phyloP scores from a whole-genome alignment of 2,113 vertebrate genomes.

The Elanus axillaris region DNA sequence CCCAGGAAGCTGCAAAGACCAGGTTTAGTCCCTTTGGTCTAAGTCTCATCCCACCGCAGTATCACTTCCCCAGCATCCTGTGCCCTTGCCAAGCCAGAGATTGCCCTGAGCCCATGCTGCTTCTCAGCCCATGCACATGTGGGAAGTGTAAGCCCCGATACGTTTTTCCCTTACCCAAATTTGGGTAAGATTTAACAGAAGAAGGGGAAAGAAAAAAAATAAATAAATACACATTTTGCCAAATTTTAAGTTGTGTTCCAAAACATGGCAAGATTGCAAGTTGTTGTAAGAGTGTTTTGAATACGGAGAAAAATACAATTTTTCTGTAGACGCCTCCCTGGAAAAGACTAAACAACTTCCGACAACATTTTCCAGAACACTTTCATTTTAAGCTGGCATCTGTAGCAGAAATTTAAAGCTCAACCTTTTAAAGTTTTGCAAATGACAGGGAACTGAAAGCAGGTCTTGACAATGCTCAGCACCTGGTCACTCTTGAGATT shows the following conservation, averaged over 20 bases:
- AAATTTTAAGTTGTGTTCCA: neutral
- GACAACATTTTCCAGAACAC: neutral
- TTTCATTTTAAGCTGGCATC: neutral
- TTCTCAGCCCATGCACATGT: rapidly evolving
- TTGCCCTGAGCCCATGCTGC: neutral
- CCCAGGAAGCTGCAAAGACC: neutral
- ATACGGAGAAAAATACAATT: neutral
- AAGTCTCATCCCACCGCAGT: neutral
- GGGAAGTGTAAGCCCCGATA: neutral
- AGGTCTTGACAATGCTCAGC: neutral
- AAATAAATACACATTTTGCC: neutral
- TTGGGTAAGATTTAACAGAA: neutral
- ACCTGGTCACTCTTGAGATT: neutral
- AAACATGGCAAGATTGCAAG: neutral
- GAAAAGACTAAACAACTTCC: neutral
- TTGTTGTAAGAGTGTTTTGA: neutral
- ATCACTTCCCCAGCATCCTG: neutral
- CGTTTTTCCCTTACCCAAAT: neutral
- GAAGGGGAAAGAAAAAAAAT: neutral
- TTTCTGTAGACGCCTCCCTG: neutral
- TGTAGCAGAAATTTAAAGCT: neutral
- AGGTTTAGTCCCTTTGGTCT: neutral
- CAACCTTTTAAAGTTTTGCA: neutral
- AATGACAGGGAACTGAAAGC: neutral
- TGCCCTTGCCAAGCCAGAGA: neutral